Evolutionary conservation across 2,113 vertebrate genomes (phyloP), one percentile per base, ranked within the genome.

Genomic region (Chionodraco myersi): DNA sequence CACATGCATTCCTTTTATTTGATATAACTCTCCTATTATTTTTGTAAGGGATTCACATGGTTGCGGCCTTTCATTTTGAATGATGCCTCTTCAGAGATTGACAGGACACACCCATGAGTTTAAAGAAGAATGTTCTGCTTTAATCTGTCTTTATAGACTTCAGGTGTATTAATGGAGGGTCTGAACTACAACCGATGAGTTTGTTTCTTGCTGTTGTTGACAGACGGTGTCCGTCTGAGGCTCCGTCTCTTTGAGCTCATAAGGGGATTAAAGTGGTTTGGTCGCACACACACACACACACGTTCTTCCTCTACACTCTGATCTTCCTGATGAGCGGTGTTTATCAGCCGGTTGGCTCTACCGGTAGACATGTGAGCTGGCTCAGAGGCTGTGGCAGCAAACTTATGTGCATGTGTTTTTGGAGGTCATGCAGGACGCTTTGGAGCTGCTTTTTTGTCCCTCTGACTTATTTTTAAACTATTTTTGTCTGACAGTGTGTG

Each of bases 191-290:
- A 49, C 12, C 61, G 30, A 71, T 80, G 5, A 44, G 23, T 58
- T 57, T 70, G 52, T 79, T 73, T 85, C 36, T 18, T 78, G 48
- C 2, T 63, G 45, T 14, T 67, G 72, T 56, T 82, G 85, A 87
- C 92, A 91, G 94, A 94, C 87, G 71, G 78, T 66, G 62, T 57
- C 84, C 91, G 79, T 91, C 86, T 84, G 60, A 64, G 61, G 47
- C 59, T 78, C 67, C 8, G 61, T 79, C 64, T 71, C 76, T 73
- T 83, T 92, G 92, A 95, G 88, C 92, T 90, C 73, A 91, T 94
- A 88, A 94, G 62, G 75, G 86, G 93, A 93, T 94, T 93, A 93
- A 78, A 77, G 84, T 56, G 73, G 85, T 76, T 76, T 60, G 51
- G 63, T 80, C 78, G 41, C 49, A 30, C 5, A 41, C 36, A 56